Conservation (phyloP, 2,113 vertebrate genomes). For the Aptenodytes forsteri region DNA sequence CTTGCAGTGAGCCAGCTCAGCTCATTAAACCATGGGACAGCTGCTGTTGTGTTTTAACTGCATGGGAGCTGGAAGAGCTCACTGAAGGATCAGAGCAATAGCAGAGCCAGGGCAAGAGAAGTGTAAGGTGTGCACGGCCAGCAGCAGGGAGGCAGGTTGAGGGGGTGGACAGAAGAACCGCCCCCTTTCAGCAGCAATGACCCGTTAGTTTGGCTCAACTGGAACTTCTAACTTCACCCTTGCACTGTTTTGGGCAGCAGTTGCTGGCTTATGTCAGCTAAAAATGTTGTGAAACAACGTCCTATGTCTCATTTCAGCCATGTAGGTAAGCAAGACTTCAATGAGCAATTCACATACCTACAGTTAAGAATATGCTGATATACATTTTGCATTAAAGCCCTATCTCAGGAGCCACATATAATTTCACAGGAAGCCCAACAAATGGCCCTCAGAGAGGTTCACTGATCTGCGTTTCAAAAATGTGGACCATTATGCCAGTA, state of each 20-base stretch:
- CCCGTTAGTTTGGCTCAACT: conserved; percentile 35
- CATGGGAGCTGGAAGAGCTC: neutral
- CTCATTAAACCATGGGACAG: neutral
- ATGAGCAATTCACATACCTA: neutral
- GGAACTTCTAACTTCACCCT: conserved; percentile 13
- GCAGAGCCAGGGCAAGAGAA: neutral
- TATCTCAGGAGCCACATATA: neutral
- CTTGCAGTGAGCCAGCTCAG: neutral
- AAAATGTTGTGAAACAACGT: conserved; percentile 27
- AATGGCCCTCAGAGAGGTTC: conserved; percentile 22
- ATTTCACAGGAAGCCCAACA: conserved; percentile 15
- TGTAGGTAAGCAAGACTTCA: conserved; percentile 25
- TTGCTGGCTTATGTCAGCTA: conserved; percentile 19
- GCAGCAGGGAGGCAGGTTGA: neutral
- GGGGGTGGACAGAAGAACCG: neutral
- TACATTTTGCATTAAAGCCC: neutral
- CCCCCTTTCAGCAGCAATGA: neutral
- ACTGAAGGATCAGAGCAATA: neutral
- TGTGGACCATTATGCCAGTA: neutral
- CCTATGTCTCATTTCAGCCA: neutral
- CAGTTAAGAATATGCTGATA: conserved; percentile 43
- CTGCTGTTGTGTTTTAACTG: neutral
- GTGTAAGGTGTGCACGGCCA: neutral
- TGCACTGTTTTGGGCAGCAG: neutral
- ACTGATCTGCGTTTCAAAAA: conserved; percentile 42